Evolutionary conservation across 2,797 vertebrate species (phyloP).

Genomic region (Dryobates pubescens): DNA sequence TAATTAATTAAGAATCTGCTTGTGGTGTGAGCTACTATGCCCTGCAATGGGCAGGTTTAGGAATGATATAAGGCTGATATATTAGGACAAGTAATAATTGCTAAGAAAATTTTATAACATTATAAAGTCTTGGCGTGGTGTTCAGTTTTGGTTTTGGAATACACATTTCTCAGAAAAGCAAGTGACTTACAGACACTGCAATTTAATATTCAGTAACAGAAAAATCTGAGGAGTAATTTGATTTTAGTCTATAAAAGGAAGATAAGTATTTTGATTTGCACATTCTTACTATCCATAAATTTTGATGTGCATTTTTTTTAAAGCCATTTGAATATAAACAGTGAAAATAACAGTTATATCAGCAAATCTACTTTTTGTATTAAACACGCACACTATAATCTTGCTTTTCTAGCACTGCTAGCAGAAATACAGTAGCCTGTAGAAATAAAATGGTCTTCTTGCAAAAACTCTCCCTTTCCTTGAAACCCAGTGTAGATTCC

Average conservation of each 20-base stretch:
- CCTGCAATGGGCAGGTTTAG: neutral
- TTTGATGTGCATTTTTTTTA: slow-evolving; percentile 63
- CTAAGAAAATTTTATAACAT: slow-evolving; percentile 7
- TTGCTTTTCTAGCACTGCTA: slow-evolving; percentile 33
- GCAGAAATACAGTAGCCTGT: neutral
- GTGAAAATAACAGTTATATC: slow-evolving; percentile 75
- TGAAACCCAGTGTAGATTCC: neutral
- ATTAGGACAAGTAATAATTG: slow-evolving; percentile 26
- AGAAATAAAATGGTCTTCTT: neutral
- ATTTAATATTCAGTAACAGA: slow-evolving; percentile 74
- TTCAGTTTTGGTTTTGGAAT: slow-evolving; percentile 58
- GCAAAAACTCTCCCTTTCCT: neutral
- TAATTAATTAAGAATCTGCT: slow-evolving; percentile 50
- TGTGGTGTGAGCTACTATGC: neutral
- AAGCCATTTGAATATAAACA: slow-evolving; percentile 79
- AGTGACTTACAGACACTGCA: slow-evolving; percentile 47
- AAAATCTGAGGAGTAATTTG: slow-evolving; percentile 73
- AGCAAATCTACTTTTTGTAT: slow-evolving; percentile 70
- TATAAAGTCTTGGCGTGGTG: slow-evolving; percentile 13
- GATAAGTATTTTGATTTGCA: slow-evolving; percentile 73
- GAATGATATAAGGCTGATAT: neutral
- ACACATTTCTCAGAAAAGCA: slow-evolving; percentile 64
- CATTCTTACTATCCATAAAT: slow-evolving; percentile 62
- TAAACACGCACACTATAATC: slow-evolving; percentile 3
- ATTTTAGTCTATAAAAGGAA: slow-evolving; percentile 77